Percentiles rank a stretch among this genome's conserved stretches.
These are phyloP conservation scores for Temnothorax unifasciatus DNA, from an alignment of 2,888 invertebrate genomes.

Conservation along the genomic window DNA sequence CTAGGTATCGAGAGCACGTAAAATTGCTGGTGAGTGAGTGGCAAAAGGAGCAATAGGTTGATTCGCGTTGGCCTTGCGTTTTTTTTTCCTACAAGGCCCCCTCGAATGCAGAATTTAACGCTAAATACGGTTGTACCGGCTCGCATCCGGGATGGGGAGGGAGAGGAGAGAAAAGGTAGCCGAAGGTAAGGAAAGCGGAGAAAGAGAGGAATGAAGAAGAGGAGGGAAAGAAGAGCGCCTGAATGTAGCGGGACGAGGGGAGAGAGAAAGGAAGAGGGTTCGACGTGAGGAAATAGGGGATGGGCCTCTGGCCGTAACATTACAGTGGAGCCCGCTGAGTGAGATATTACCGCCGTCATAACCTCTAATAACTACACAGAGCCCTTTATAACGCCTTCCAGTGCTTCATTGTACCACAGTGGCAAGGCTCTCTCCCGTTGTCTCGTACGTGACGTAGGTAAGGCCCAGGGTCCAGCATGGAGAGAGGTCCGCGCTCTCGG, in stretches of 20 bases:
- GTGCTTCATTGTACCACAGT: slow-evolving; percentile 78
- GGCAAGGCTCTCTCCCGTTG: slow-evolving; percentile 68
- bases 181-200: slow-evolving; percentile 32
- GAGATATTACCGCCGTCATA: slow-evolving; percentile 85
- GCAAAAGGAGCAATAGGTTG: slow-evolving; percentile 21
- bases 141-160: slow-evolving; percentile 6
- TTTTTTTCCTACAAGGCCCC: background rate
- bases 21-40: slow-evolving; percentile 27
- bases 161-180: background rate
- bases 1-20: slow-evolving; percentile 25
- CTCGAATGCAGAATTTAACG: slow-evolving; percentile 54
- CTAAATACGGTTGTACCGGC: slow-evolving; percentile 17
- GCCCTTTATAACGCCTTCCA: slow-evolving; percentile 84
- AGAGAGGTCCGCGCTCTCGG: slow-evolving; percentile 69
- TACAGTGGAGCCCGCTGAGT: slow-evolving; percentile 84
- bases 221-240: slow-evolving; percentile 15
- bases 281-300: slow-evolving; percentile 65
- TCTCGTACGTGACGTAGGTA: slow-evolving; percentile 77
- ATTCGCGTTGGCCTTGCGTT: slow-evolving; percentile 21
- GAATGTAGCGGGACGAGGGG: background rate
- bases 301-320: slow-evolving; percentile 80
- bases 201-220: slow-evolving; percentile 15
- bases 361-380: slow-evolving; percentile 85
- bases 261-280: slow-evolving; percentile 31
- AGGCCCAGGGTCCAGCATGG: slow-evolving; percentile 48